Evolutionary conservation across 2,113 vertebrate genomes (phyloP), one percentile per base, ranked within the genome.

Genomic region (Balaeniceps rex): DNA sequence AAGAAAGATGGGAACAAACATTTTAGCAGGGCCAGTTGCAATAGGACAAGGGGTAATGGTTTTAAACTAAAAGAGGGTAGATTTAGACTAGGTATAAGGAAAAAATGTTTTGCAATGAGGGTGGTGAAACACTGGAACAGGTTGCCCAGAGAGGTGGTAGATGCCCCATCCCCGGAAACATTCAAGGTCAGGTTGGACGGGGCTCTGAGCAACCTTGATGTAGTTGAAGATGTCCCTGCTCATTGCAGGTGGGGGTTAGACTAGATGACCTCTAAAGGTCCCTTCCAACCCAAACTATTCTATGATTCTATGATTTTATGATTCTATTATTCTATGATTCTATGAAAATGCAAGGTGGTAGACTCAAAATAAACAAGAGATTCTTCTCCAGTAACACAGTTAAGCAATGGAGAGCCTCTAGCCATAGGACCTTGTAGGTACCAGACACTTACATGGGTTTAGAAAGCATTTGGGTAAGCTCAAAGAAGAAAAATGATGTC

Each of bases 371-470:
- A 63, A 69, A 64, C 6, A 60, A 38, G 18, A 38, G 3, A 5
- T 69, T 17, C 13, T 85, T 88, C 26, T 83, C 60, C 21, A 34
- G 40, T 76, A 49, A 44, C 36, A 47, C 6, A 34, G 14, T 24
- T 77, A 57, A 81, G 6, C 34, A 81, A n/a, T 5, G 10, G 5
- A 40, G 24, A 78, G 6, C 4, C 14, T 55, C 21, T 49, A 74
- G 28, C 7, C 34, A 36, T 14, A 81, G 11, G 66, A 91, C 10
- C 3, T 75, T 46, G 4, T 7, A 44, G 46, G 11, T 36, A 74
- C 7, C 11, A 52, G 36, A 61, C 5, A 29, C 2, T 58, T 23
- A 31, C 0, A 1, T 16, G 18, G 6, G 1, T 55, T 93, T 88
- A 71, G 61, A 79, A 49, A 33, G 0, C 11, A 81, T 63, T 54